A percentile compares a stretch with the other conserved stretches of the same genome.
Evolutionary conservation across 2,797 vertebrate genomes (phyloP).

Genomic region (Protosalanx chinensis): DNA sequence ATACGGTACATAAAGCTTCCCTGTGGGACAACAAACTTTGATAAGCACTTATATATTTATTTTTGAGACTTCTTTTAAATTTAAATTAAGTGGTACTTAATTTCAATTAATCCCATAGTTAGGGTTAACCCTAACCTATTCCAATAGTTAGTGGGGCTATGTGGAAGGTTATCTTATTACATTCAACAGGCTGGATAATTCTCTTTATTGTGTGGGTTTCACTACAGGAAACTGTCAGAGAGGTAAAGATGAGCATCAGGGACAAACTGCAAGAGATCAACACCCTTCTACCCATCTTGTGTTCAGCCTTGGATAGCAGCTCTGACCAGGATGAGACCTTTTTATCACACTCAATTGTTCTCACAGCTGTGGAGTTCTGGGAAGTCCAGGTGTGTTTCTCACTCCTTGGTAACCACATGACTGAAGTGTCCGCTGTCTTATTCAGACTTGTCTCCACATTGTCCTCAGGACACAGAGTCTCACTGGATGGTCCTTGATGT

Average conservation of each 20-base stretch:
- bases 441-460: background rate
- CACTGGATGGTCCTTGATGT: too few species aligned
- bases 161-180: background rate
- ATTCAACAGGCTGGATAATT: background rate
- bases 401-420: too few species aligned
- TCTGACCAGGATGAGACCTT: conserved; percentile 13
- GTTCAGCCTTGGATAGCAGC: background rate
- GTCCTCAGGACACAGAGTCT: too few species aligned
- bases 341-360: background rate
- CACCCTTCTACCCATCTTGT: background rate
- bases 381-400: background rate
- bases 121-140: too few species aligned
- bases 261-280: conserved; percentile 32
- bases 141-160: too few species aligned
- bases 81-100: too few species aligned
- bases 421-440: background rate
- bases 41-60: too few species aligned
- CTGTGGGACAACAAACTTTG: too few species aligned
- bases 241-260: background rate
- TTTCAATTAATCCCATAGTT: too few species aligned
- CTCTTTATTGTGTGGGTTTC: background rate
- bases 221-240: background rate
- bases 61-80: too few species aligned
- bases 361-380: background rate
- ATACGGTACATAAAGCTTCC: too few species aligned